phyloP scores from a whole-genome alignment of 1,140 invertebrate species.

The Pogonognathellus flavescens region DNA sequence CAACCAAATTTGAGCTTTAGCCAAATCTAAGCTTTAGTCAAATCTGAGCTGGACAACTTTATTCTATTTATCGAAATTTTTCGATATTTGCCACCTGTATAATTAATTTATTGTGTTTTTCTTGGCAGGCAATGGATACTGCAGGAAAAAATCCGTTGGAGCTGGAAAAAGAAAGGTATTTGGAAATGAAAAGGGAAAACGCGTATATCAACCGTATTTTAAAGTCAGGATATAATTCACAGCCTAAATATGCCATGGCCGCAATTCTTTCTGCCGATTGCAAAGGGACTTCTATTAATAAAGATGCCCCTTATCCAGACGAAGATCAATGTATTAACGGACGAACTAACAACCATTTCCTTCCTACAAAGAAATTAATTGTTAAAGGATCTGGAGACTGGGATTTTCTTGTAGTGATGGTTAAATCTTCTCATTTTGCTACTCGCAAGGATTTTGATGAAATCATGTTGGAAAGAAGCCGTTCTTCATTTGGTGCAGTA shows the following conservation, averaged over 20 bases:
- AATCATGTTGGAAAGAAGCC: background rate
- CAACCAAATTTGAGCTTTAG: too few species aligned
- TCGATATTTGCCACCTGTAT: too few species aligned
- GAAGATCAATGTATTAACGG: background rate
- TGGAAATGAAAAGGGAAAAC: background rate
- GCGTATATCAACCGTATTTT: background rate
- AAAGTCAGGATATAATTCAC: background rate
- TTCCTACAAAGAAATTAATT: background rate
- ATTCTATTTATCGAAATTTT: too few species aligned
- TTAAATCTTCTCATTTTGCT: background rate
- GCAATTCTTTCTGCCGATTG: background rate
- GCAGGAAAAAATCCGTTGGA: too few species aligned
- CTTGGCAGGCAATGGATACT: too few species aligned
- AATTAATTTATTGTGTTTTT: too few species aligned
- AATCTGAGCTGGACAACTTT: too few species aligned
- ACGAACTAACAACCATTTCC: background rate
- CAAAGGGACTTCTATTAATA: background rate
- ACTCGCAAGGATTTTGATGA: background rate
- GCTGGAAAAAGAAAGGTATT: background rate
- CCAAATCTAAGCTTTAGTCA: too few species aligned
- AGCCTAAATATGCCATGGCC: background rate
- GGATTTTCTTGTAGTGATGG: background rate
- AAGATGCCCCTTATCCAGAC: background rate
- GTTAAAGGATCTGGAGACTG: background rate
- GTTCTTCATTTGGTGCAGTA: background rate